Percentiles rank a stretch among this genome's conserved stretches.
Evolutionary conservation across 2,113 vertebrate genomes (phyloP).

Genomic region (Corythornis cristatus): DNA sequence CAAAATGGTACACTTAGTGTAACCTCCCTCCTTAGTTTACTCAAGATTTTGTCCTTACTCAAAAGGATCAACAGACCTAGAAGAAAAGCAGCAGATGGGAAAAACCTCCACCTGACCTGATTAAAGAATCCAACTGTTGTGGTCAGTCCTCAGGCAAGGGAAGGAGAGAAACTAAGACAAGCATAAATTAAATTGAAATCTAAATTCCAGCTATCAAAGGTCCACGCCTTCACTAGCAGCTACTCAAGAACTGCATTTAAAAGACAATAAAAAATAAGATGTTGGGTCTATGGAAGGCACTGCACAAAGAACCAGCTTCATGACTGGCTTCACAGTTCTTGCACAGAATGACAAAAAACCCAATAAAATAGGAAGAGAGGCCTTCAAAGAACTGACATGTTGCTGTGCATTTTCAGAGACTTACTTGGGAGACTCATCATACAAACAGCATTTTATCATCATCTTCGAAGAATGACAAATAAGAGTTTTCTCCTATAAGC

Average conservation of each 20-base stretch:
- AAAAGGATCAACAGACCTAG: neutral
- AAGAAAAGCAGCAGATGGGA: neutral
- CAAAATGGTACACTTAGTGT: neutral
- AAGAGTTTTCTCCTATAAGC: neutral
- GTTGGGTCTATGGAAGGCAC: neutral
- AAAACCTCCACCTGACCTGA: neutral
- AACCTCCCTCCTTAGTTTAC: neutral
- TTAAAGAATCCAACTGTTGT: neutral
- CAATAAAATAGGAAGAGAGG: neutral
- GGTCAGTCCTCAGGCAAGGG: neutral
- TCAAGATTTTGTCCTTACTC: neutral
- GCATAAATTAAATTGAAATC: slow-evolving; percentile 1
- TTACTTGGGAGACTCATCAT: neutral
- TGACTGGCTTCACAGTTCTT: neutral
- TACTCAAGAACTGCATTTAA: neutral
- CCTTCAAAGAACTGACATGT: neutral
- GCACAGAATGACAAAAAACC: neutral
- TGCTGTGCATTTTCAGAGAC: neutral
- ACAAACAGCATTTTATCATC: neutral
- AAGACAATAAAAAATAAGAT: neutral
- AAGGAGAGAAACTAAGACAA: neutral
- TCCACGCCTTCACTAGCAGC: neutral
- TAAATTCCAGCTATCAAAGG: neutral
- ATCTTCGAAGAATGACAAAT: neutral
- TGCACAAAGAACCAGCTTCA: neutral